Evolutionary conservation across 2,113 vertebrate genomes (phyloP).

Genomic region (Coregonus clupeaformis): DNA sequence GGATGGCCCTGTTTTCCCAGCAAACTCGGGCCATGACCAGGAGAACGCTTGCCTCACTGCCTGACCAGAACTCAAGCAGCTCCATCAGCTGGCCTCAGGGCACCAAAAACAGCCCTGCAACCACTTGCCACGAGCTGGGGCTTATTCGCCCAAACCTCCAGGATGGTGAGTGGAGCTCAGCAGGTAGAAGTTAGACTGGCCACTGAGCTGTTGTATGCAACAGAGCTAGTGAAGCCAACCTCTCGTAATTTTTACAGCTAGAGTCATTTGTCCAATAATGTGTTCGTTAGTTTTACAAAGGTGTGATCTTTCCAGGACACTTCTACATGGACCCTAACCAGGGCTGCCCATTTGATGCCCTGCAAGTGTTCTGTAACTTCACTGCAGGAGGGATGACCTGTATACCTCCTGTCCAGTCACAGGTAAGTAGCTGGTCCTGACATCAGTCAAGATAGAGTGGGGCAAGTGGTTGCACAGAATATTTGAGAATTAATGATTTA

Average conservation of each 20-base stretch:
- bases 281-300: not conserved
- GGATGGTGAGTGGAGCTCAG: constrained; percentile 59
- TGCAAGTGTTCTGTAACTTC: constrained; percentile 77
- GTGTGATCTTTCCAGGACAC: constrained; percentile 61
- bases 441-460: no score
- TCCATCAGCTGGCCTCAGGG: constrained; percentile 51
- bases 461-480: no score
- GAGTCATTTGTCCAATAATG: no score
- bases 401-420: constrained; percentile 59
- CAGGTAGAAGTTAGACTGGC: not conserved
- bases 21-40: not conserved
- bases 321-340: constrained; percentile 79
- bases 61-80: constrained; percentile 30
- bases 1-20: constrained; percentile 22
- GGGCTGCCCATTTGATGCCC: constrained; percentile 71
- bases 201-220: not conserved
- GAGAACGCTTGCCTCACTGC: constrained; percentile 17
- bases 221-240: no score
- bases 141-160: constrained; percentile 62
- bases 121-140: constrained; percentile 71
- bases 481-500: no score
- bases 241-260: no score
- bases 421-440: constrained; percentile 47
- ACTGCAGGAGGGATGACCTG: constrained; percentile 76
- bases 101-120: constrained; percentile 68